Evolutionary conservation across 2,797 vertebrate species (phyloP), one percentile per base, ranked within the genome.

Genomic region (Takifugu rubripes): DNA sequence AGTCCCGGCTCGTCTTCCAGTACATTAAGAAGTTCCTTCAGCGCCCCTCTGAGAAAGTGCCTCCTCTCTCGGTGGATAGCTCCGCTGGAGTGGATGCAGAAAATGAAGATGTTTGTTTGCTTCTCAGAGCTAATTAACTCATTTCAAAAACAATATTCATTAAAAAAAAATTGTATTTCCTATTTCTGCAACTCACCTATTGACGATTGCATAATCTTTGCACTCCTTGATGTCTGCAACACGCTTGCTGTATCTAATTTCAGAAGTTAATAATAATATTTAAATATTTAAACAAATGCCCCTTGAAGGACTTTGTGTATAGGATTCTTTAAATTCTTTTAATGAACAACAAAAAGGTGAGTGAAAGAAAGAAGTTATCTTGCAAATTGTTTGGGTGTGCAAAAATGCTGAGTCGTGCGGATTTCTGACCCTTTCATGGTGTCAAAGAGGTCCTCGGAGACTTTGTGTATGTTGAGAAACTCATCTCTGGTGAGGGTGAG

Each of bases 1-100:
- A 98, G 91, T 62, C 95, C 94, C 0, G 95, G 96, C 69, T 97
- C 93, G 74, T 98, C 95, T 21, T 91, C 87, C 54, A 98, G 81
- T 64, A 97, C 82, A 1, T 85, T 90, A 44, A 66, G 85, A 57
- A 98, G 84, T 77, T 98, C 96, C 77, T 91, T 94, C 64, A 95
- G 46, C 0, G 94, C 90, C 14, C 82, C 85, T 59, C 95, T 90
- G 57, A 98, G 88, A 70, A 86, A 98, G 0, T 81, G 72, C 31
- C 95, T 91, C 57, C 91, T 91, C 50, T 95, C 94, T 74, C 93
- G 87, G 76, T 96, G 95, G 68, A 94, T 72, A 3, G 92, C 87
- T 4, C 93, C 94, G 10, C 96, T 97, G 62, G 44, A 24, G 33
- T 63, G 25, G 49, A 71, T 49, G 66, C 17, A 64, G n/a, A 42